These are phyloP conservation scores for Heliconius ismenius DNA, from an alignment of 2,888 invertebrate genomes.

Conservation along the genomic window DNA sequence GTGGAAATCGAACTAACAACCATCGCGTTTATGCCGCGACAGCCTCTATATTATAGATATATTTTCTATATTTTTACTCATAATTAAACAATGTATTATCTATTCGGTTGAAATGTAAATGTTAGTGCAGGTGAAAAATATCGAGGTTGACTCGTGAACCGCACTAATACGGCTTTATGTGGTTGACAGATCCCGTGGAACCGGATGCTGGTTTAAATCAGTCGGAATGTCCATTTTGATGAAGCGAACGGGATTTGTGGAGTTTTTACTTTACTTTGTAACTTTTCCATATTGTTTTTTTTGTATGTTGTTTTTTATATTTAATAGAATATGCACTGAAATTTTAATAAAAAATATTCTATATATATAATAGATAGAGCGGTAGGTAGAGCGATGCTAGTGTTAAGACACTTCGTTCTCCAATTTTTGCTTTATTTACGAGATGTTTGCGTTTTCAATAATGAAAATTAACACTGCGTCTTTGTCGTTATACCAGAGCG, in stretches of 20 bases:
- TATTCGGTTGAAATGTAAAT: conserved; percentile 7
- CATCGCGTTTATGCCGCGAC: too few relatives aligned
- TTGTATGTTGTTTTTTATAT: too few relatives aligned
- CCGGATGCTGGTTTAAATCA: conserved; percentile 30
- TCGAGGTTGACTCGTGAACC: conserved; percentile 31
- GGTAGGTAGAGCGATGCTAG: too few relatives aligned
- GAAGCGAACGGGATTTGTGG: conserved; percentile 11
- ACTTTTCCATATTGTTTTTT: neutral
- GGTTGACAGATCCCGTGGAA: conserved; percentile 41
- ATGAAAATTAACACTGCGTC: neutral
- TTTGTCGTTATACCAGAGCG: neutral
- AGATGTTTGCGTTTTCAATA: neutral
- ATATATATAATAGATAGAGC: neutral
- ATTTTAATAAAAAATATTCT: too few relatives aligned
- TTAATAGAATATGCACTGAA: too few relatives aligned
- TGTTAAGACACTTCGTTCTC: too few relatives aligned
- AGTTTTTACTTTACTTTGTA: neutral
- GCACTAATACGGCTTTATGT: conserved; percentile 42
- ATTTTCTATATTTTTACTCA: neutral
- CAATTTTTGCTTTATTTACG: too few relatives aligned
- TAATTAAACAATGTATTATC: neutral
- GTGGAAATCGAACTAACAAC: too few relatives aligned
- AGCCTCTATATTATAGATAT: neutral
- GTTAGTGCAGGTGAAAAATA: conserved; percentile 37
- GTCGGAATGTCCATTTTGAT: conserved; percentile 12